phyloP scores from a whole-genome alignment of 2,113 vertebrate genomes.

The Zosterops lateralis region DNA sequence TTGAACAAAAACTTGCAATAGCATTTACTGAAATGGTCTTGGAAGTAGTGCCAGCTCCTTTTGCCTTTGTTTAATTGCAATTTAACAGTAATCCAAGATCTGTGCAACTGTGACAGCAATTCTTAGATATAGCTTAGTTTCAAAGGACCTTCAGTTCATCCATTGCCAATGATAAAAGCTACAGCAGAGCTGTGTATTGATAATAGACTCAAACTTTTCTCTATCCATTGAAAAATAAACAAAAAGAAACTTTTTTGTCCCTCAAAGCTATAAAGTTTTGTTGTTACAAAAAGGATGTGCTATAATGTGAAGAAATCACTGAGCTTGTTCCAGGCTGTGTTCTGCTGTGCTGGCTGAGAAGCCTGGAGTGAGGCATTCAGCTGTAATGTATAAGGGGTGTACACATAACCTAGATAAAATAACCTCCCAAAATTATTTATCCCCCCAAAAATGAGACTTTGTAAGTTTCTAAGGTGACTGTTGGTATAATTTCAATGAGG shows the following conservation, averaged over 20 bases:
- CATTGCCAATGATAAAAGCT: constrained; percentile 18
- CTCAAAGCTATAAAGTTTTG: neutral
- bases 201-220: constrained; percentile 23
- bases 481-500: neutral
- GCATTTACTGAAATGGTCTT: constrained; percentile 27
- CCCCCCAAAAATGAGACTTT: neutral
- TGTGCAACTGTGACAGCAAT: constrained; percentile 38
- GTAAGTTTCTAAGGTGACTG: neutral
- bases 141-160: constrained; percentile 29
- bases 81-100: constrained; percentile 61
- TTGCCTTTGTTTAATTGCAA: constrained; percentile 63
- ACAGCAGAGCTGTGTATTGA: neutral
- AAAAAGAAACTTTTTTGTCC: neutral
- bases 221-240: neutral
- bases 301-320: neutral
- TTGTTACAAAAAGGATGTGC: neutral
- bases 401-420: neutral
- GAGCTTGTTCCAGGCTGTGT: neutral
- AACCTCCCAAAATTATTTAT: neutral
- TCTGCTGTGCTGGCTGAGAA: neutral
- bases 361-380: neutral
- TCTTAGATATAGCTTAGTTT: constrained; percentile 27
- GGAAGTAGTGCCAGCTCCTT: constrained; percentile 32
- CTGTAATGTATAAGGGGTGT: neutral
- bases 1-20: constrained; percentile 48